A percentile compares a stretch with the other conserved stretches of the same genome.
phyloP scores from a whole-genome alignment of 1,140 invertebrate species.

The Oryzaephilus surinamensis region DNA sequence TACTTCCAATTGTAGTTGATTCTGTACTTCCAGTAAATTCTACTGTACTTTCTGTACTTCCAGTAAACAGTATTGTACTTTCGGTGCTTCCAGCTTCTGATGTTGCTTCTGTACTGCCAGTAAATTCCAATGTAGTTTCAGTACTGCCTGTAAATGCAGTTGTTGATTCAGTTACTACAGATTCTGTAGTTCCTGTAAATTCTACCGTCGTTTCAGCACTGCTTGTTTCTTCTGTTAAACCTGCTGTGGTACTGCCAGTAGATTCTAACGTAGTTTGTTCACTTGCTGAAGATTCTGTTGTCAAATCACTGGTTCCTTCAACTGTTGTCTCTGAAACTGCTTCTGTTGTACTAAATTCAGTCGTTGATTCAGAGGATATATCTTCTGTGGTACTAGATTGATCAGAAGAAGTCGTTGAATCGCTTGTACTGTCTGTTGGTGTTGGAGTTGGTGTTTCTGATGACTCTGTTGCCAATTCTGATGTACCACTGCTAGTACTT shows the following conservation, averaged over 20 bases:
- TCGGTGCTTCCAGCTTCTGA: slow-evolving; percentile 10
- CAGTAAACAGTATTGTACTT: slow-evolving; percentile 6
- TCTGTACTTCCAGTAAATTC: slow-evolving; percentile 15
- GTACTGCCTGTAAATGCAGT: slow-evolving; percentile 9
- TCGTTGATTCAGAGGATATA: too few relatives aligned
- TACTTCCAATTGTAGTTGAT: slow-evolving; percentile 6
- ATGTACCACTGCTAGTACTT: background rate
- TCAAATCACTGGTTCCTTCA: slow-evolving; percentile 13
- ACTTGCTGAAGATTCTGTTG: slow-evolving; percentile 5
- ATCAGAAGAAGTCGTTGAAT: slow-evolving; percentile 16
- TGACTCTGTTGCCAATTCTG: slow-evolving; percentile 16
- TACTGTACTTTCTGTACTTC: slow-evolving; percentile 14
- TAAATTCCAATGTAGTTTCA: slow-evolving; percentile 10
- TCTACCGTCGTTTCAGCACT: slow-evolving; percentile 9
- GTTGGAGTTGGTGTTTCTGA: slow-evolving; percentile 13
- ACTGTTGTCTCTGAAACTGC: slow-evolving; percentile 4
- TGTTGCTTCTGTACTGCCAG: slow-evolving; percentile 8
- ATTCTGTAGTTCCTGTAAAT: slow-evolving; percentile 18
- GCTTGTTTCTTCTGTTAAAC: background rate
- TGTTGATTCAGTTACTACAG: slow-evolving; percentile 8
- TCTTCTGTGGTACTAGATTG: too few relatives aligned
- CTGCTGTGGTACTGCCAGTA: background rate
- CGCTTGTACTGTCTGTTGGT: slow-evolving; percentile 17
- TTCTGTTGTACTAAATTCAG: too few relatives aligned
- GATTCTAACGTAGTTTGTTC: background rate